These are phyloP conservation scores for Drosophila tsacasi DNA, from an alignment of 1,140 invertebrate species.

Conservation along the genomic window DNA sequence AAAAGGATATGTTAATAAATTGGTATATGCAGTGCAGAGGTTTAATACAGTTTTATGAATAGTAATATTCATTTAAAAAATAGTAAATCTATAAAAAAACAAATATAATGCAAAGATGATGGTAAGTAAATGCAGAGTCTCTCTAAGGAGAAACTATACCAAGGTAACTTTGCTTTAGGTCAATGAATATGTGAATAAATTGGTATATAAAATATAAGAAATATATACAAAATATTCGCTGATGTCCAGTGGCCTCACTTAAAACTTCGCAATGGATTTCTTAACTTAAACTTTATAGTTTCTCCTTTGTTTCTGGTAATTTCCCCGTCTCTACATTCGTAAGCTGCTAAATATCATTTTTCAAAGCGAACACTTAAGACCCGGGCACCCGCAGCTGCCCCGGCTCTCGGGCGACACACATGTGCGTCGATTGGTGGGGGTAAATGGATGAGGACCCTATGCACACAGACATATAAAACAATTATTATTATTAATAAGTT, in stretches of 20 bases:
- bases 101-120: too few species aligned
- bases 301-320: conserved; percentile 29
- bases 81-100: neutral
- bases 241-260: too few species aligned
- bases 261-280: too few species aligned
- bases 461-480: conserved; percentile 66
- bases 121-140: too few species aligned
- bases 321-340: conserved; percentile 30
- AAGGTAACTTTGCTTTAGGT: too few species aligned
- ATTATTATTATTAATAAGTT: conserved; percentile 83
- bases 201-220: too few species aligned
- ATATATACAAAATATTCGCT: too few species aligned
- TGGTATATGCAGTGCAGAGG: too few species aligned
- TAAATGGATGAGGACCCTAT: conserved; percentile 25
- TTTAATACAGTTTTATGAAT: neutral
- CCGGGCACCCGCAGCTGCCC: conserved; percentile 10
- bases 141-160: too few species aligned
- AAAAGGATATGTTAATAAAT: neutral
- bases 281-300: conserved; percentile 28
- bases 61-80: neutral
- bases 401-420: conserved; percentile 23
- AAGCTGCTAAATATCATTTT: conserved; percentile 58
- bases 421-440: conserved; percentile 12
- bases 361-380: conserved; percentile 43
- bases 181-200: too few species aligned